A percentile compares a stretch with the other conserved stretches of the same genome.
Conservation (phyloP, 2,888 invertebrate species). For the Ametastegia equiseti region DNA sequence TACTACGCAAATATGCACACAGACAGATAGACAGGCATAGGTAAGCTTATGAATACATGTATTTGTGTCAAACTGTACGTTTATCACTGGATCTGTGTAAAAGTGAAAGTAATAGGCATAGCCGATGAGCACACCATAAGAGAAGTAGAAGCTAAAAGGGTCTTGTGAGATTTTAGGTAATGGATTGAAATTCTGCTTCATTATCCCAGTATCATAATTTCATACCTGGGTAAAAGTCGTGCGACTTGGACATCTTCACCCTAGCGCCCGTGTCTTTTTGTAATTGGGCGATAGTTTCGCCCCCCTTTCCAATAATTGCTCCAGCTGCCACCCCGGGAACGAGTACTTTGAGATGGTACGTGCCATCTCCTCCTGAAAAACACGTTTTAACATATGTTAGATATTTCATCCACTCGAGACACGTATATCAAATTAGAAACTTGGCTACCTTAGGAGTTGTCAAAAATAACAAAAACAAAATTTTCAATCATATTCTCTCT, state of each 20-base stretch:
- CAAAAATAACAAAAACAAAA: too few relatives aligned
- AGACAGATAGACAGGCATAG: not conserved
- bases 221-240: constrained; percentile 98
- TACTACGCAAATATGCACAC: not conserved
- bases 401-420: not conserved
- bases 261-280: constrained; percentile 98
- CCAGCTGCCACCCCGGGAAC: constrained; percentile 98
- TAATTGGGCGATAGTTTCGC: constrained; percentile 98
- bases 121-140: constrained; percentile 4
- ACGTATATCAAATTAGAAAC: not conserved
- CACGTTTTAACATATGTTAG: not conserved
- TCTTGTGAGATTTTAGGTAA: not conserved
- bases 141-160: constrained; percentile 35
- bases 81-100: constrained; percentile 22
- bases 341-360: constrained; percentile 97
- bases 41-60: constrained; percentile 28
- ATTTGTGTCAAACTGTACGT: constrained; percentile 34
- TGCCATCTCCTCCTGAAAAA: constrained; percentile 87
- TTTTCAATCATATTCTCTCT: too few relatives aligned
- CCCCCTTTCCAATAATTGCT: constrained; percentile 99
- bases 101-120: constrained; percentile 41
- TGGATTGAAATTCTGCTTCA: constrained; percentile 13
- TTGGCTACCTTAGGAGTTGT: not conserved
- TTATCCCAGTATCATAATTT: not conserved
- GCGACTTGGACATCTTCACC: constrained; percentile 99